These are phyloP conservation scores for Cryptocephalus moraei DNA, from an alignment of 2,888 invertebrate genomes.

Conservation along the genomic window DNA sequence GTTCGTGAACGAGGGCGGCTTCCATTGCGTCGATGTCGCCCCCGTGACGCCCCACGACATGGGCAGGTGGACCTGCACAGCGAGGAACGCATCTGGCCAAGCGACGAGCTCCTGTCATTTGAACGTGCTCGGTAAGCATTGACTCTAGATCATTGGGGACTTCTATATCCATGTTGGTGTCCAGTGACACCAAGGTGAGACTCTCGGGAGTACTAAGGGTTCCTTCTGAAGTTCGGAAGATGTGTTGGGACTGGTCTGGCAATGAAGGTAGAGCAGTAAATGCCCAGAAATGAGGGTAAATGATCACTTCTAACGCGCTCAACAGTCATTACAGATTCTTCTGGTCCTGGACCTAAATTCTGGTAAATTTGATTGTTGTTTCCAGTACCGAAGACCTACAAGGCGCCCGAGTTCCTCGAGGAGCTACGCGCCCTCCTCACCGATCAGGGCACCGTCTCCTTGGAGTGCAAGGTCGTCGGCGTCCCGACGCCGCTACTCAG, in stretches of 20 bases:
- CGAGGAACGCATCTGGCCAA: constrained; percentile 65
- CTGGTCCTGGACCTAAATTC: not conserved
- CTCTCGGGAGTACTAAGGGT: no score
- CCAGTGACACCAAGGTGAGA: no score
- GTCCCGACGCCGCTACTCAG: constrained; percentile 65
- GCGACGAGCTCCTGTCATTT: constrained; percentile 67
- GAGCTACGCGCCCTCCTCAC: constrained; percentile 74
- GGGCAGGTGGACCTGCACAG: constrained; percentile 77
- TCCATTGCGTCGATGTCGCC: constrained; percentile 75
- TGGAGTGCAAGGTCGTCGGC: constrained; percentile 86
- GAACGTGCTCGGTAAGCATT: constrained; percentile 56
- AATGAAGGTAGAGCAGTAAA: no score
- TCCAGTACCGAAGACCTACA: constrained; percentile 78
- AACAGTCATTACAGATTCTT: no score
- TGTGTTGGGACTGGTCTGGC: no score
- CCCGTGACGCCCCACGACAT: constrained; percentile 74
- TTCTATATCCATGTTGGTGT: no score
- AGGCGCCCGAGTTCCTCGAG: constrained; percentile 77
- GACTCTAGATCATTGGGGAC: not conserved
- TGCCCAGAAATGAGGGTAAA: no score
- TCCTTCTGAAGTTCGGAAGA: no score
- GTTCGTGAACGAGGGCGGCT: constrained; percentile 73
- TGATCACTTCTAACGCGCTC: no score
- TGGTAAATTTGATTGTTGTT: constrained; percentile 3
- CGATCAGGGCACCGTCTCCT: constrained; percentile 78